Base-by-base conservation (phyloP, 2,113 vertebrate genomes). In the Salvelinus fontinalis region DNA sequence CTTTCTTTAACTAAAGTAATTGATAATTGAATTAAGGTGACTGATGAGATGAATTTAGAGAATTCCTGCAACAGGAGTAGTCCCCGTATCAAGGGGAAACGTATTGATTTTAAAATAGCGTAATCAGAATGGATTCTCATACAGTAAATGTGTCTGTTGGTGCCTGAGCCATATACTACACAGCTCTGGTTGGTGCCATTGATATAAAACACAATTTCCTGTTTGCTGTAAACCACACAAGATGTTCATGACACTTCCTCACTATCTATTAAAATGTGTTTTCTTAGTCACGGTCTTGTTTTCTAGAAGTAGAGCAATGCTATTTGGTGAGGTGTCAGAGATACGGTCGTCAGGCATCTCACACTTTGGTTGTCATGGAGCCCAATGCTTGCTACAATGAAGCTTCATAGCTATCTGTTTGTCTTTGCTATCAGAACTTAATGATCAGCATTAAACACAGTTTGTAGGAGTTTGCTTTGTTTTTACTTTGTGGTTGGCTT, bases 21-120 rank as follows among this genome's bases (percentile, higher is more conserved):
- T 34, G 18, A 31, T 85, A 79, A 88, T 86, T 77, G 8, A 14
- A 78, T 90, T 86, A 81, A 34, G 62, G 75, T 67, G 77, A 83
- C 79, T 72, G n/a, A 78, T 65, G 81, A 70, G 64, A 69, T 49
- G 2, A 8, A 34, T 75, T 39, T n/a, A 4, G 22, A 18, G 67
- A 57, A 67, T 3, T 66, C 22, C 5, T 1, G 69, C 51, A 79
- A 57, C 62, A 83, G 34, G 20, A 22, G 71, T 69, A 73, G 73
- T 86, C 77, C 87, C 81, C 68, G n/a, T 64, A 64, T 70, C 73
- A 54, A 73, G 57, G 75, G 72, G 59, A 72, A 73, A 77, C 62
- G 16, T 54, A 4, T 54, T 5, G 13, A 54, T 54, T 54, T 54
- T 18, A 54, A 54, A 18, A 54, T 54, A 54, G 51, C 5, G 12